Base-by-base conservation (phyloP, 2,888 invertebrate species). In the Panopea generosa region DNA sequence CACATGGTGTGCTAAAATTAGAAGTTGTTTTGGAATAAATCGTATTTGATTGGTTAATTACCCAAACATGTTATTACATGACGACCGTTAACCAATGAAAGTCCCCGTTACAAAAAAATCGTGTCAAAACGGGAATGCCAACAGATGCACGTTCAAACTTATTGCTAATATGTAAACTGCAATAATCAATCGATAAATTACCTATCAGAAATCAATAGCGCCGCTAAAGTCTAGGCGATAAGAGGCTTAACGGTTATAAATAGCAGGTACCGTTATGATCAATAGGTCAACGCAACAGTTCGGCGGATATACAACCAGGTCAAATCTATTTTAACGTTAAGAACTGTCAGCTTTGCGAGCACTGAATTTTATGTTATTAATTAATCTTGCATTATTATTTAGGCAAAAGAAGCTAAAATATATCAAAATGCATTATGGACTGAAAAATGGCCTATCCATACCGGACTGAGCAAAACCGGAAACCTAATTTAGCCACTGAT, bases 31-130 rank as follows among this genome's bases (percentile, higher is more conserved):
- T 45, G 70, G 75, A 63, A 45, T 26, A 43, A 50, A 60, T 53
- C 59, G 49, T 11, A 50, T 66, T 60, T 77, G 77, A 85, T 85
- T 85, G 83, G 83, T 75, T 73, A 52, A 66, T 71, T 71, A 72
- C 53, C 63, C 66, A 72, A 77, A 81, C 84, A 84, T 71, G 85
- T 77, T 66, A 65, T 43, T 77, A 79, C 85, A 60, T 79, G 85
- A 60, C 47, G 16, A 24, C 50, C 33, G 55, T 69, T 65, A 62
- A n/a, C 84, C 84, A 84, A 84, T 82, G 53, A 75, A 74, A 82
- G 55, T 45, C 57, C 43, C 57, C 55, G 72, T 70, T 70, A 71
- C 62, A 66, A 49, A 70, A 59, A 70, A 63, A 71, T 71, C 80
- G 76, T 66, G 80, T 80, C 62, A 27, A 49, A 63, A 76, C 80